Base-by-base conservation (phyloP, 2,797 vertebrate genomes). In the Gallinago nigripennis region DNA sequence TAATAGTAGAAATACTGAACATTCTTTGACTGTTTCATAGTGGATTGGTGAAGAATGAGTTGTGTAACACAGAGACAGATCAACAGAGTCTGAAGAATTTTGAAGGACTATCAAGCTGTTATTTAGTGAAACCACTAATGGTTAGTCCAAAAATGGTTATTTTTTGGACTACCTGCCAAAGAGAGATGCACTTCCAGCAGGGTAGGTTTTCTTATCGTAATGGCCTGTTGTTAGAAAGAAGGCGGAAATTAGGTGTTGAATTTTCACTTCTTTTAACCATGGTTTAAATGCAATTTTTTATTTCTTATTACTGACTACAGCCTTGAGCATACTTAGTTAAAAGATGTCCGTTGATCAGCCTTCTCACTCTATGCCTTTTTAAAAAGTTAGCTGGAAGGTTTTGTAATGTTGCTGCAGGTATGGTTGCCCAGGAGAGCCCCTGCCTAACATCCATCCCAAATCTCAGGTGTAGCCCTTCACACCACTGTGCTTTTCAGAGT, bases 41-140 rank as follows among this genome's bases (percentile, higher is more conserved):
- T 58, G 69, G 46, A 35, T 50, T 86, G 89, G 48, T 88, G 89
- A 92, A 90, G 69, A 94, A 76, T 58, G 89, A 81, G 31, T 93
- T 96, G 89, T 81, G 86, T 66, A 95, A 89, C 64, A 24, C 31
- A 89, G 35, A 77, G 61, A 70, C 33, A 75, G 60, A 87, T 86
- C 58, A 88, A 85, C 60, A 72, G 64, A 87, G 51, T 82, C 90
- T 71, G 73, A 93, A 76, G 88, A 88, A 94, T 94, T 92, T 63
- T 72, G 58, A 84, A 84, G 68, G 77, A 84, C 27, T 76, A 41
- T 45, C 14, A 11, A 58, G 35, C 21, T 92, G 45, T 88, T 92
- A 54, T 76, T 92, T 72, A 77, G 71, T 75, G 53, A 89, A 95
- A 77, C 53, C 57, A 54, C 75, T 53, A 31, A 37, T 37, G 37